These are phyloP conservation scores for Drosophila ercepeae DNA, from an alignment of 1,140 invertebrate species.

Conservation along the genomic window DNA sequence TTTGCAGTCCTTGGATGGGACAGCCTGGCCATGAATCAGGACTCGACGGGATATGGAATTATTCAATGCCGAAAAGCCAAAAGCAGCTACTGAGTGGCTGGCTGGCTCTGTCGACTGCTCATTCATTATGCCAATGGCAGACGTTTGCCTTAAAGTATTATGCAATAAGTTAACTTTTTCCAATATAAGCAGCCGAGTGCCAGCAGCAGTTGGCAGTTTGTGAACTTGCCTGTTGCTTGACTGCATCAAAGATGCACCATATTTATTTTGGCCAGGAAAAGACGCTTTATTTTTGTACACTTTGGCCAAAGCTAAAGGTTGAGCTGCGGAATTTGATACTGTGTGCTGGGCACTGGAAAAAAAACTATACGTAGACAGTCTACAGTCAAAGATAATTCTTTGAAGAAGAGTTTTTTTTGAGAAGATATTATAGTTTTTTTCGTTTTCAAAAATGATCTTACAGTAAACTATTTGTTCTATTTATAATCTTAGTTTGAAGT, in stretches of 20 bases:
- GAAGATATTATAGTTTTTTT: no score
- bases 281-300: conserved; percentile 20
- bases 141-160: conserved; percentile 69
- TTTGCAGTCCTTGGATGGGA: conserved; percentile 29
- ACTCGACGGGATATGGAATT: not conserved
- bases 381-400: not conserved
- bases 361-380: not conserved
- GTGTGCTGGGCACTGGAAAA: not conserved
- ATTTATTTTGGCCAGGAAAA: conserved; percentile 49
- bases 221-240: conserved; percentile 44
- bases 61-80: conserved; percentile 13
- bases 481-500: no score
- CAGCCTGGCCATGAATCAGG: conserved; percentile 37
- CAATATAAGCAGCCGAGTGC: conserved; percentile 51
- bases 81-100: conserved; percentile 55
- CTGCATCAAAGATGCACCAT: conserved; percentile 53
- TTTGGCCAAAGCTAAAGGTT: conserved; percentile 21
- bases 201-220: conserved; percentile 46
- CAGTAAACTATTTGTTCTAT: no score
- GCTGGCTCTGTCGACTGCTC: conserved; percentile 55
- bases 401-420: no score
- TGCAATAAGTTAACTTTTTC: conserved; percentile 76
- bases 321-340: conserved; percentile 9
- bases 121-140: conserved; percentile 79
- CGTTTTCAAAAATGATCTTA: no score